Percentiles rank a stretch among this genome's conserved stretches.
These are phyloP conservation scores for Apis florea DNA, from an alignment of 1,140 invertebrate species.

Conservation along the genomic window DNA sequence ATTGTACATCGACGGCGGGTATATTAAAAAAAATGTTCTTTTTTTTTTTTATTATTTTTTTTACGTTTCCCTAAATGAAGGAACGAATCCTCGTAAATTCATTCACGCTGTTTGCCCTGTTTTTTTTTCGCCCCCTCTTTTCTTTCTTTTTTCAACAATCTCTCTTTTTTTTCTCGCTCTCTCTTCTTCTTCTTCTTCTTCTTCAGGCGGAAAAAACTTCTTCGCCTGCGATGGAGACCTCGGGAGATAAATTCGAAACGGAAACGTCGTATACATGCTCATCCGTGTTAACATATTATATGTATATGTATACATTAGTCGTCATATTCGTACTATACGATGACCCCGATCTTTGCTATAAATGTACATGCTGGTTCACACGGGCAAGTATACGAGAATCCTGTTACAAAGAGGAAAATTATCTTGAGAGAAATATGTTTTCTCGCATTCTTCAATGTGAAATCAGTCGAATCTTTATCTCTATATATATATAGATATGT, in stretches of 20 bases:
- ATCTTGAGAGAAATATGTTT: neutral
- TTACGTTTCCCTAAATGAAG: conserved; percentile 24
- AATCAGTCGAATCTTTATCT: neutral
- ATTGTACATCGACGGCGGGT: conserved; percentile 32
- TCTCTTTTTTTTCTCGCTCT: neutral
- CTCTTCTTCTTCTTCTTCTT: neutral
- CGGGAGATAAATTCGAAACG: neutral
- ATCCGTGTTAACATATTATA: neutral
- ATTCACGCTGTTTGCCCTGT: neutral
- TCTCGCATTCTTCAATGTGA: neutral
- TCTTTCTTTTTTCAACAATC: neutral
- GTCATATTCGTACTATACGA: conserved; percentile 8
- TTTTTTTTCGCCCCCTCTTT: neutral
- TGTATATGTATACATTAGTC: conserved; percentile 32
- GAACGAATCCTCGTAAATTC: conserved; percentile 40
- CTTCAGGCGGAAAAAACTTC: neutral
- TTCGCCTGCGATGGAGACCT: neutral
- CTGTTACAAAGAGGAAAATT: neutral
- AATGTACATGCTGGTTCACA: conserved; percentile 28
- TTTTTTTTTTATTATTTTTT: neutral
- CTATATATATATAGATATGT: neutral
- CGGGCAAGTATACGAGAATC: conserved; percentile 12
- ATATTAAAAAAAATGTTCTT: conserved; percentile 26
- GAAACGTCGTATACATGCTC: conserved; percentile 19
- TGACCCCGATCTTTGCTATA: neutral